These are phyloP conservation scores for Gasterosteus nipponicus DNA, from an alignment of 2,113 vertebrate species.

Conservation along the genomic window DNA sequence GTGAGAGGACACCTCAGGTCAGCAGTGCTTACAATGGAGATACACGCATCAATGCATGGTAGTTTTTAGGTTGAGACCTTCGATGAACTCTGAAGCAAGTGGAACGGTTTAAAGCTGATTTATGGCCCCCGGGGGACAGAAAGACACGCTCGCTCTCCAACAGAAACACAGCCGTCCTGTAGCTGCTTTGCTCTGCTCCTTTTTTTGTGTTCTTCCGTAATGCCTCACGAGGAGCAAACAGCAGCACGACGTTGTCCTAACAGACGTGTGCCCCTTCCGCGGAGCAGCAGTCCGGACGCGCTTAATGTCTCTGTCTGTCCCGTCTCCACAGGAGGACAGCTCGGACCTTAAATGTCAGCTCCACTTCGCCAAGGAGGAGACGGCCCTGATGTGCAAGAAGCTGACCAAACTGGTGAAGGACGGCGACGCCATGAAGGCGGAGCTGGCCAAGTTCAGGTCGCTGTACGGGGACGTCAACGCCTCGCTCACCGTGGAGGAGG, in stretches of 20 bases:
- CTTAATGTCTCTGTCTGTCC: slow-evolving; percentile 1
- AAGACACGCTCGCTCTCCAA: neutral
- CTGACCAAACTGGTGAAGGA: slow-evolving; percentile 96
- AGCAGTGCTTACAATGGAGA: neutral
- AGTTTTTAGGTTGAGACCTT: neutral
- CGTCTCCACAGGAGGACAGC: slow-evolving; percentile 88
- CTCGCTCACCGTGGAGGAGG: slow-evolving; percentile 90
- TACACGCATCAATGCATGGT: neutral
- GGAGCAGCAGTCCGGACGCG: slow-evolving; percentile 8
- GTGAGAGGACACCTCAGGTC: slow-evolving; percentile 47
- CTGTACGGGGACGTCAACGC: slow-evolving; percentile 93
- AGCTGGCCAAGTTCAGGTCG: slow-evolving; percentile 92
- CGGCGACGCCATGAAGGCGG: slow-evolving; percentile 94
- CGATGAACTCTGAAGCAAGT: no score
- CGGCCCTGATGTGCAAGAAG: slow-evolving; percentile 98
- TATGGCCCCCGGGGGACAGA: neutral
- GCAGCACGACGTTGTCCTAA: slow-evolving; percentile 33
- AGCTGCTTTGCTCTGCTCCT: no score
- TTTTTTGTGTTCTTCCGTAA: neutral
- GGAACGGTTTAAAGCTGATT: neutral
- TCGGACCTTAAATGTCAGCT: slow-evolving; percentile 97
- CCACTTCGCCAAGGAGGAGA: slow-evolving; percentile 98
- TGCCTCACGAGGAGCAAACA: slow-evolving; percentile 15
- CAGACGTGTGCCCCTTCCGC: neutral
- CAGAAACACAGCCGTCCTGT: neutral